Evolutionary conservation across 1,140 invertebrate genomes (phyloP), one percentile per base, ranked within the genome.

Genomic region (Pararge aegeria): DNA sequence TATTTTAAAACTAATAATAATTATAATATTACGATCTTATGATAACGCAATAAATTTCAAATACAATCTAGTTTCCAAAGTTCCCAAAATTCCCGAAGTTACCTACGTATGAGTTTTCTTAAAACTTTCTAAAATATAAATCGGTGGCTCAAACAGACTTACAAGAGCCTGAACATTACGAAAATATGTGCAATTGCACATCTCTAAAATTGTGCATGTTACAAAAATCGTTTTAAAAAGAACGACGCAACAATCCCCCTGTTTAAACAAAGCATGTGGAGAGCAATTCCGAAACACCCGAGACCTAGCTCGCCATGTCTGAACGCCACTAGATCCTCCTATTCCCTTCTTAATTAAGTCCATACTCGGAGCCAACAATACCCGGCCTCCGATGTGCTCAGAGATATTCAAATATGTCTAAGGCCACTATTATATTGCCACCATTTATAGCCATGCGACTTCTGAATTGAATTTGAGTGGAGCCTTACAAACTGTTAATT

Each of bases 361-460:
- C 86, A 89, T 89, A 86, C 82, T 82, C 70, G 83, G 86, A 72
- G 69, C 71, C 77, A 85, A 88, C 83, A 88, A 88, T 86, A 76
- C 75, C 74, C 59, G 70, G 59, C 70, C 67, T 75, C 71, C 83
- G 85, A 88, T 88, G 80, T 71, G 72, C 70, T 72, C 68, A 66
- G 76, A 85, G 85, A 88, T 88, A 88, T 88, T 88, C 85, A 87
- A 88, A 88, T 88, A 88, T 76, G 81, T 88, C 85, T 85, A 83
- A 80, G 72, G 77, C 80, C 59, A 67, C 71, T 83, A 84, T 84
- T 84, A 85, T 85, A 85, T 80, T 65, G 74, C 68, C 38, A 65
- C 68, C 79, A 69, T 81, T 81, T 86, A 84, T 81, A 79, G 78
- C 61, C 68, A 71, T 70, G 75, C 68, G 64, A 72, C 75, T 73